phyloP scores from a whole-genome alignment of 2,888 invertebrate species.

The Bhutanitis thaidina region DNA sequence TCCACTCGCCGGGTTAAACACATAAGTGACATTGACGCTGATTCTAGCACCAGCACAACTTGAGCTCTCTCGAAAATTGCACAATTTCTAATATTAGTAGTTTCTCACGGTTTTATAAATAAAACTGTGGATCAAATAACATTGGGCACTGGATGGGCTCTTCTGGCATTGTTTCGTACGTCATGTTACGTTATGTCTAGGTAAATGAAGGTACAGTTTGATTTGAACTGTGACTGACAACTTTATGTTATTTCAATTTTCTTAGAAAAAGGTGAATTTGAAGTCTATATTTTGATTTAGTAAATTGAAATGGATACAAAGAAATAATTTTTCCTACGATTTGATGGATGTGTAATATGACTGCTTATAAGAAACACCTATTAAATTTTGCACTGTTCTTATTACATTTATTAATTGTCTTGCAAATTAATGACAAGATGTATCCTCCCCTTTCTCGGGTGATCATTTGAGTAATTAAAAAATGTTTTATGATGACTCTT shows the following conservation, averaged over 20 bases:
- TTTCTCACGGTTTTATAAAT: conserved; percentile 34
- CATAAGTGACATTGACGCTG: conserved; percentile 79
- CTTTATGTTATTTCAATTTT: conserved; percentile 17
- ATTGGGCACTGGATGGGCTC: conserved; percentile 50
- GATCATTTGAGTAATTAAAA: no score
- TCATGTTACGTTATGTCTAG: conserved; percentile 60
- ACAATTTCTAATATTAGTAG: conserved; percentile 26
- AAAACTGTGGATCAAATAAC: conserved; percentile 36
- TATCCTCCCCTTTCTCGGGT: no score
- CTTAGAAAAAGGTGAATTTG: background rate
- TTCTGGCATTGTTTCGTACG: conserved; percentile 47
- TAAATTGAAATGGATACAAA: background rate
- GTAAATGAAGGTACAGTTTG: conserved; percentile 66
- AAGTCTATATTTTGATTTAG: conserved; percentile 16
- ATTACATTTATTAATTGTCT: no score
- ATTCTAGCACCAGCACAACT: conserved; percentile 47
- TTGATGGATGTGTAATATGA: no score
- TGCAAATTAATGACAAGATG: no score
- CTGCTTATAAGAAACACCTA: no score
- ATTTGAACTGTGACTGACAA: conserved; percentile 61
- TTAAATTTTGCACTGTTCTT: no score
- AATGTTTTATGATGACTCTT: no score
- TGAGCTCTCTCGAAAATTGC: conserved; percentile 38
- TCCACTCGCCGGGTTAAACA: conserved; percentile 78
- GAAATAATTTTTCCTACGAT: no score